Base-by-base conservation (phyloP, 2,797 vertebrate species). In the Eospalax fontanierii region DNA sequence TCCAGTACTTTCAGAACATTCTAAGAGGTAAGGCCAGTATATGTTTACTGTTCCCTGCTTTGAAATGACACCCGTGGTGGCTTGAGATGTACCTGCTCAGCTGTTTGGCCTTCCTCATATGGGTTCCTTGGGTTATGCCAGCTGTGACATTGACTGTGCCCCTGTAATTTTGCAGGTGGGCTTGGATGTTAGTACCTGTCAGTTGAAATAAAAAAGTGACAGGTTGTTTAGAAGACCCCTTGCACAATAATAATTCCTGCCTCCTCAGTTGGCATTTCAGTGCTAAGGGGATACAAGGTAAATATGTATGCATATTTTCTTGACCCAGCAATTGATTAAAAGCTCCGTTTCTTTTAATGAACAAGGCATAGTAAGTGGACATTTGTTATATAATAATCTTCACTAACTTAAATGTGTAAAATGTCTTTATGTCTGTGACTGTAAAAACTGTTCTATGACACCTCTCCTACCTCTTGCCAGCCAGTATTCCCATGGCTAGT, bases 1-100 rank as follows among this genome's bases (percentile, higher is more conserved):
- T 99, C 10, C 98, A 97, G 16, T 99, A 99, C 97, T 98, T 99
- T 84, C 98, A 98, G 97, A 99, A 98, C n/a, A 98, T 99, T 74
- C 94, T 99, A 9, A 98, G 98, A 98, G 99, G 99, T 99, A 98
- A 98, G 87, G 16, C 87, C 16, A 26, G 33, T 21, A 11, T 1
- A 0, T 59, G 7, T 21, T 7, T 11, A 10, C 19, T 14, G 35
- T 54, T 54, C 50, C 59, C 43, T 71, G 18, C 78, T 59, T 73
- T 30, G 68, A 74, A n/a, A n/a, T n/a, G 28, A 40, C 6, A 0
- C 8, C 24, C 35, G 1, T 0, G 10, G n/a, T n/a, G 4, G 9
- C 22, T 63, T 46, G 40, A 81, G 54, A 19, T 24, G 30, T 28
- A 2, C 0, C 0, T 40, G 8, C 35, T 11, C 15, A 14, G 19